A percentile compares a stretch with the other conserved stretches of the same genome.
Conservation (phyloP, 2,888 invertebrate genomes). For the Teleogryllus oceanicus region DNA sequence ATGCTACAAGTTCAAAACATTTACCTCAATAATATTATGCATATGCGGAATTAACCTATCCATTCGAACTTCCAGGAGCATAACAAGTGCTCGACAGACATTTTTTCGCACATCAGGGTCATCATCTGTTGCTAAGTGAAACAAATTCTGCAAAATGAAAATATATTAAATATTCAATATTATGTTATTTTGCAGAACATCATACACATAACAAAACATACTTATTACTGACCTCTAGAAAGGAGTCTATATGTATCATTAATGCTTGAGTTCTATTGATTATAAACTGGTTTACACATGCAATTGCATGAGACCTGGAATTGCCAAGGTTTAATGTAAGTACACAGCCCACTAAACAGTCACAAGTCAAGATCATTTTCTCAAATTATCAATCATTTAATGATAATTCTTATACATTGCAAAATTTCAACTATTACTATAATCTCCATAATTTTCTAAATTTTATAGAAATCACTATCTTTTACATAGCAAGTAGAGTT, state of each 20-base stretch:
- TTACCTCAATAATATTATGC: slow-evolving; percentile 90
- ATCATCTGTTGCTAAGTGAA: slow-evolving; percentile 90
- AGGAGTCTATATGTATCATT: slow-evolving; percentile 90
- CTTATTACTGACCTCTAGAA: slow-evolving; percentile 65
- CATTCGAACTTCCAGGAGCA: slow-evolving; percentile 92
- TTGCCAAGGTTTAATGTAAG: background rate
- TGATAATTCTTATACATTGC: too few relatives aligned
- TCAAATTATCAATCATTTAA: too few relatives aligned
- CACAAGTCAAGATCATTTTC: background rate
- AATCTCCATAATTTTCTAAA: too few relatives aligned
- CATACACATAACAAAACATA: background rate
- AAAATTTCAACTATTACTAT: too few relatives aligned
- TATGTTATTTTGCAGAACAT: background rate
- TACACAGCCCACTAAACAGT: background rate
- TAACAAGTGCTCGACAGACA: slow-evolving; percentile 94
- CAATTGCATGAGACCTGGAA: slow-evolving; percentile 85
- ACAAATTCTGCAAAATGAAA: slow-evolving; percentile 65
- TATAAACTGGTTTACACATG: slow-evolving; percentile 98
- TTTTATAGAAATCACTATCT: too few relatives aligned
- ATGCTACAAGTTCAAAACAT: slow-evolving; percentile 27
- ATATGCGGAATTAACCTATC: slow-evolving; percentile 93
- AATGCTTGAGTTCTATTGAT: slow-evolving; percentile 89
- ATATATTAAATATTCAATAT: slow-evolving; percentile 11
- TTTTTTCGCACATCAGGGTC: slow-evolving; percentile 97
- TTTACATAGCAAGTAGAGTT: too few relatives aligned